Evolutionary conservation across 2,113 vertebrate species (phyloP), one percentile per base, ranked within the genome.

Genomic region (Coracopsis vasa): DNA sequence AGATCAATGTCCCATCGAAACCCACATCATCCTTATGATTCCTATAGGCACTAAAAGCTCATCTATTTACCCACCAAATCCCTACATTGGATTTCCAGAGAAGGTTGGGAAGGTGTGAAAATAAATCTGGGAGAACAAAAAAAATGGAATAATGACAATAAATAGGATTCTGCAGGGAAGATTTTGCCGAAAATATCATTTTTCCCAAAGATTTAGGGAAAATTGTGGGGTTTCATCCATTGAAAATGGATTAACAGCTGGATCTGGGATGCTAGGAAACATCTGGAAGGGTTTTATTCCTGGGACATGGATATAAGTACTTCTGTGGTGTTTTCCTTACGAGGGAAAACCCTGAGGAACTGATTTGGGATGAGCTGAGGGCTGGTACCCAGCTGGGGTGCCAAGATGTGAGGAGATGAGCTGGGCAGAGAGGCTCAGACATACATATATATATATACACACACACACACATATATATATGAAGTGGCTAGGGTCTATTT

Each of bases 1-100:
- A 69, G 69, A 18, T 4, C 0, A 3, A 0, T 0, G 13, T 33
- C 80, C 29, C 5, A 0, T 8, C 3, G 0, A 7, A 54, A 27
- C 35, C n/a, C 2, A 4, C 3, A 0, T 10, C 1, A 0, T 1
- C 0, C 28, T 4, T 3, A 0, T 16, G 29, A 13, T 4, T 20
- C 35, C 42, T 14, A 2, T 0, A 11, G 35, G 1, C 28, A 3
- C 9, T 1, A 42, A 17, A 2, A 0, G 0, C 16, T 10, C 20
- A 0, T 16, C 75, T 16, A 0, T 42, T 47, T 33, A 4, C n/a
- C 27, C 29, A 16, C 3, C 10, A 6, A 39, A 23, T 31, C 42
- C 61, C 39, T 10, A 5, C 45, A 37, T 71, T 27, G 4, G 0
- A 2, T 20, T 39, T 9, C 24, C 16, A 2, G 2, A 14, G 35